These are phyloP conservation scores for Solea senegalensis DNA, from an alignment of 2,113 vertebrate genomes.

Conservation along the genomic window DNA sequence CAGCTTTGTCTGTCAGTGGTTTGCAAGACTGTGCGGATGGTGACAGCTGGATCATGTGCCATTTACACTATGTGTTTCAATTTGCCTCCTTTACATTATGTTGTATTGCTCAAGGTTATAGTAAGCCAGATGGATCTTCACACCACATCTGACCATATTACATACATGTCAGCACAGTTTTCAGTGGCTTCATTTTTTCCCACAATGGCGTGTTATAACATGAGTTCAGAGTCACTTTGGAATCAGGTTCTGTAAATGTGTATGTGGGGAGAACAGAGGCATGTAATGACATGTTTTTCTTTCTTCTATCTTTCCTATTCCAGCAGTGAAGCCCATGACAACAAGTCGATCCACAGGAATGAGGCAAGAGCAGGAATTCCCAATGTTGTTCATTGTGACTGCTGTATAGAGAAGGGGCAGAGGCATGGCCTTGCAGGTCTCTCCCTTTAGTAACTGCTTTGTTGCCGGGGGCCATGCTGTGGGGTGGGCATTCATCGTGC, in stretches of 20 bases:
- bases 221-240: neutral
- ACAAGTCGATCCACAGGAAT: constrained; percentile 5
- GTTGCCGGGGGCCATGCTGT: constrained; percentile 73
- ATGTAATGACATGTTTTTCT: neutral
- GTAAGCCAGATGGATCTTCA: constrained; percentile 28
- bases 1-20: neutral
- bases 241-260: neutral
- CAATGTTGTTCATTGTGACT: constrained; percentile 15
- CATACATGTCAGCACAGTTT: neutral
- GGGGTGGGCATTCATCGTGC: constrained; percentile 80
- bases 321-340: constrained; percentile 2
- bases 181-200: constrained; percentile 17
- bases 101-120: constrained; percentile 5
- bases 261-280: neutral
- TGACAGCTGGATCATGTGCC: constrained; percentile 47
- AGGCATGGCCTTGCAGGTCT: constrained; percentile 76
- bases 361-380: constrained; percentile 25
- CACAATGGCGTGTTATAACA: constrained; percentile 10
- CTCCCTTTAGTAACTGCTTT: constrained; percentile 79
- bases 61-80: constrained; percentile 13
- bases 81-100: constrained; percentile 19
- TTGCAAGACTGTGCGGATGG: constrained; percentile 38
- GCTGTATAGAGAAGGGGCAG: constrained; percentile 25
- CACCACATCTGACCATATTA: neutral
- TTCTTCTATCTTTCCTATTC: constrained; percentile 23